These are phyloP conservation scores for Helogale parvula DNA, from an alignment of 2,113 vertebrate species.

Conservation along the genomic window DNA sequence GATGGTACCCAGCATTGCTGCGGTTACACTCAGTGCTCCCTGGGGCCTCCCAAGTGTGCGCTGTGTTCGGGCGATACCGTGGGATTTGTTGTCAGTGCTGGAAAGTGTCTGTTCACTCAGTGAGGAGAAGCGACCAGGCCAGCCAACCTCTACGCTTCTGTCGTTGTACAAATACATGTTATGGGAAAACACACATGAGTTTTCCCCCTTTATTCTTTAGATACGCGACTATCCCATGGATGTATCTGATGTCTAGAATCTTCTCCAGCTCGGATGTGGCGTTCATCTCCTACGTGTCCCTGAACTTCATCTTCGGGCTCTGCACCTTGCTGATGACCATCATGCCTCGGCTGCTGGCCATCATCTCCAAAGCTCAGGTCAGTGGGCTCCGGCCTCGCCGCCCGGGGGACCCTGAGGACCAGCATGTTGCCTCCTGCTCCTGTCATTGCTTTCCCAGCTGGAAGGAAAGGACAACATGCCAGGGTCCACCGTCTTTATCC, in stretches of 20 bases:
- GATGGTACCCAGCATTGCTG: fast-evolving
- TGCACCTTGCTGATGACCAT: conserved; percentile 86
- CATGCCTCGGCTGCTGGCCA: conserved; percentile 82
- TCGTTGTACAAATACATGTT: fast-evolving
- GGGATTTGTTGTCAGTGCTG: neutral
- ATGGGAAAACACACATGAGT: fast-evolving
- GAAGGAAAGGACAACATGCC: neutral
- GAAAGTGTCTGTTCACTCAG: neutral
- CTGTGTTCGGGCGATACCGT: neutral
- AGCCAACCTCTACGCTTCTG: fast-evolving
- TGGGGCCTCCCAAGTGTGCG: fast-evolving
- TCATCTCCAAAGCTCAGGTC: conserved; percentile 83
- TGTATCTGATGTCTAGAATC: conserved; percentile 85
- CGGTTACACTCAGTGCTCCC: fast-evolving
- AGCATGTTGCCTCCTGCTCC: fast-evolving
- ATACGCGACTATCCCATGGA: conserved; percentile 85
- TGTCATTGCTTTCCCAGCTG: neutral
- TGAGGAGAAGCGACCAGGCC: fast-evolving
- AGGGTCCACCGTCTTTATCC: neutral
- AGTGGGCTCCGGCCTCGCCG: neutral
- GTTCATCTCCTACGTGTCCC: conserved; percentile 84
- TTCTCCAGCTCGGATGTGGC: conserved; percentile 86
- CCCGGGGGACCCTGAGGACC: fast-evolving
- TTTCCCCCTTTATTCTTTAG: conserved; percentile 66
- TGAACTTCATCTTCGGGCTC: conserved; percentile 86